Percentiles rank a stretch among this genome's conserved stretches.
phyloP scores from a whole-genome alignment of 2,113 vertebrate species.

The Phyllostomus discolor region DNA sequence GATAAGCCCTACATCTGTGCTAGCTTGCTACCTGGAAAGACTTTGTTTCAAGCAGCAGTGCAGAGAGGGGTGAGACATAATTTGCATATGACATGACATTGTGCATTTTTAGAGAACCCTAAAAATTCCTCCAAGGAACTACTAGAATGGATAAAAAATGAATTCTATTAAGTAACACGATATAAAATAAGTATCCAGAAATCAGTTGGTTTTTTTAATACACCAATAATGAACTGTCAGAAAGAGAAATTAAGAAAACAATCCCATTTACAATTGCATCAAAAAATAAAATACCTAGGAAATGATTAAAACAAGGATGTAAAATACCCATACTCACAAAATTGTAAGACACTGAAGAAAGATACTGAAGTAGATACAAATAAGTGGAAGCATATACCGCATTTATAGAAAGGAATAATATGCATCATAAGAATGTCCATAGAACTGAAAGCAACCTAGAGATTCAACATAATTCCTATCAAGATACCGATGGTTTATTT shows the following conservation, averaged over 20 bases:
- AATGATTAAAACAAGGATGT: background rate
- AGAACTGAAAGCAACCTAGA: background rate
- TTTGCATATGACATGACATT: background rate
- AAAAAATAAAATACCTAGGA: background rate
- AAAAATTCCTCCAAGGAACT: background rate
- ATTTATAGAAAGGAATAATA: background rate
- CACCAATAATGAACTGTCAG: background rate
- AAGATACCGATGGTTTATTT: background rate
- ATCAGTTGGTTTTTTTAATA: background rate
- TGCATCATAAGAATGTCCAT: background rate
- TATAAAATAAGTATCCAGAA: background rate
- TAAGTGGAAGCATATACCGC: background rate
- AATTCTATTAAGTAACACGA: background rate
- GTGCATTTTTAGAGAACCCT: no score
- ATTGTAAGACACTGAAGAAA: background rate
- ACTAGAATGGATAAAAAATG: background rate
- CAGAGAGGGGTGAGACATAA: background rate
- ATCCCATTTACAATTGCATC: background rate
- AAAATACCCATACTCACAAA: background rate
- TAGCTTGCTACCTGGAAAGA: slow-evolving; percentile 11
- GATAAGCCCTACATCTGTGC: background rate
- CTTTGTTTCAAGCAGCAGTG: background rate
- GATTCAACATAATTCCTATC: background rate
- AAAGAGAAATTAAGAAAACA: background rate
- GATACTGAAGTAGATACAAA: background rate